Base-by-base conservation (phyloP, 1,140 invertebrate genomes). In the Phortica variegata region DNA sequence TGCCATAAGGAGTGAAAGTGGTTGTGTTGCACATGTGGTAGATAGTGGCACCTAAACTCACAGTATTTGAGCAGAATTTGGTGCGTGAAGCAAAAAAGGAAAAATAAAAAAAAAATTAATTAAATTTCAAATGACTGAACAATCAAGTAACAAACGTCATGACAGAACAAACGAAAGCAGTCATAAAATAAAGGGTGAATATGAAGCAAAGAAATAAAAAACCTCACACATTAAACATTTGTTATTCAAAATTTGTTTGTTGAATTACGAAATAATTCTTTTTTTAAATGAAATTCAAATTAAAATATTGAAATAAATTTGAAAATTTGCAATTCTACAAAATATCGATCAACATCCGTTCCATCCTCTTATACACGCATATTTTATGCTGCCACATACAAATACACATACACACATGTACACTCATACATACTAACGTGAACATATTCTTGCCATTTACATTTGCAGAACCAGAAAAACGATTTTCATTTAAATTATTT, bases 401-500 rank as follows among this genome's bases (percentile, higher is more conserved):
- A 10, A 47, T 45, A 31, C 16, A 37, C 36, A 26, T 20, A 45
- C 7, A 32, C n/a, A 37, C 7, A 38, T 6, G 34, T 17, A 13
- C 17, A 26, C 2, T 16, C 36, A 4, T 29, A 38, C 19, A 34
- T 12, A 32, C 8, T 12, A 12, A 33, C 31, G 19, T 20, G 63
- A 68, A 63, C 60, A 68, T 57, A 66, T 60, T 66, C 68, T 68
- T 43, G 49, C 63, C 59, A 66, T 66, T 66, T 66, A 65, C 60
- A 66, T 66, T 68, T 63, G 60, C 60, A 62, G 63, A 66, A 66
- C 63, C 63, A 68, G 63, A 56, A 66, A 66, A 66, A 66, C 68
- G 63, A 66, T 66, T 66, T 66, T 66, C 63, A 66, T 66, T 66
- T 66, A 63, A 66, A 66, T 66, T 66, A 66, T 66, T 66, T 66